Evolutionary conservation across 2,113 vertebrate genomes (phyloP).

Genomic region (Protomyctophum bolini): DNA sequence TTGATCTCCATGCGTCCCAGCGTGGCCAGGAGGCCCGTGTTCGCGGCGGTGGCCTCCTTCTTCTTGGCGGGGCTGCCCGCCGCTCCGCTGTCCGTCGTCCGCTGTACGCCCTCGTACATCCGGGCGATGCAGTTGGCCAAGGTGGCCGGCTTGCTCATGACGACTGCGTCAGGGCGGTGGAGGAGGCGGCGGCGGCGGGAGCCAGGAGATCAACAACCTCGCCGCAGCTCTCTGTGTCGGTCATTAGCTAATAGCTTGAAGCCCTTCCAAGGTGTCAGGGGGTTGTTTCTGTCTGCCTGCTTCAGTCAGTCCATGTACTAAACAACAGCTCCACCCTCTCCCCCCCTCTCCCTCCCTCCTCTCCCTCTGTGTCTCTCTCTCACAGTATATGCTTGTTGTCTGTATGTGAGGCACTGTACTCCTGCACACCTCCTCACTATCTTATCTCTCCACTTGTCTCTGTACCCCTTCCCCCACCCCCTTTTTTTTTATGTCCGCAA

Average conservation of each 20-base stretch:
- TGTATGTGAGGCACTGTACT: conserved; percentile 57
- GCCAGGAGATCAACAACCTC: too few relatives aligned
- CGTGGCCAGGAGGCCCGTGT: conserved; percentile 46
- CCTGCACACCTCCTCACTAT: conserved; percentile 64
- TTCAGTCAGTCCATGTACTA: conserved; percentile 2
- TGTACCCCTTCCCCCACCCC: conserved; percentile 1
- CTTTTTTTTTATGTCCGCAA: conserved; percentile 8
- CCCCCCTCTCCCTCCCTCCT: background rate
- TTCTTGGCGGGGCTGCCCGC: conserved; percentile 33
- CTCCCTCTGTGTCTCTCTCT: conserved; percentile 21
- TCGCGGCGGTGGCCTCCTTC: conserved; percentile 53
- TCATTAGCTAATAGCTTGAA: conserved; percentile 28
- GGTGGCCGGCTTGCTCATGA: conserved; percentile 58
- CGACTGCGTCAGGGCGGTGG: conserved; percentile 33
- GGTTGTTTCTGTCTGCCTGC: background rate
- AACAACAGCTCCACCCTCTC: background rate
- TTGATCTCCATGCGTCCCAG: conserved; percentile 80
- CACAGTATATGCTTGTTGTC: conserved; percentile 35
- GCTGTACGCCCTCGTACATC: conserved; percentile 82
- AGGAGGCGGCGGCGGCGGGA: background rate
- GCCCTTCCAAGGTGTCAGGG: conserved; percentile 6
- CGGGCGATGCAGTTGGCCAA: conserved; percentile 60
- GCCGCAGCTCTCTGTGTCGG: background rate
- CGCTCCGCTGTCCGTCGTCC: conserved; percentile 56
- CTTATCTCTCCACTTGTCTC: conserved; percentile 58